These are phyloP conservation scores for Flabesymbios commensalis DNA, from an alignment of 2,888 invertebrate species.

Conservation along the genomic window DNA sequence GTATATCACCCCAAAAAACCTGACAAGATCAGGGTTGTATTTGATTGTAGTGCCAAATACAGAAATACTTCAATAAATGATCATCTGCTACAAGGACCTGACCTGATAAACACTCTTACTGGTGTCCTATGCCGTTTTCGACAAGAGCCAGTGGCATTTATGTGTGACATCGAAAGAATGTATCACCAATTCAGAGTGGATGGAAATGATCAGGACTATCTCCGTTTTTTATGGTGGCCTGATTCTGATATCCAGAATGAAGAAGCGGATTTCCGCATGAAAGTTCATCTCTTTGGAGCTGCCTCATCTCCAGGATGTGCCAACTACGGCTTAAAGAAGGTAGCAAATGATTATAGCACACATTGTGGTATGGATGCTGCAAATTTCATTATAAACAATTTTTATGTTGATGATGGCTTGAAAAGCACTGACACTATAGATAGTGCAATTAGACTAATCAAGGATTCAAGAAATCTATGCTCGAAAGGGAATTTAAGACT, in stretches of 20 bases:
- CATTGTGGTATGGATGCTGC: constrained; percentile 14
- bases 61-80: constrained; percentile 4
- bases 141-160: neutral
- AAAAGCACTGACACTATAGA: constrained; percentile 1
- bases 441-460: constrained; percentile 5
- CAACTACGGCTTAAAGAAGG: constrained; percentile 10
- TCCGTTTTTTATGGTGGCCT: constrained; percentile 5
- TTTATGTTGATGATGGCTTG: constrained; percentile 34
- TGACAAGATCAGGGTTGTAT: constrained; percentile 8
- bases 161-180: constrained; percentile 11
- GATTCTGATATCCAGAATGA: neutral
- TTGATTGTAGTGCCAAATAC: constrained; percentile 12
- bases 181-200: constrained; percentile 4
- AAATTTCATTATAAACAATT: constrained; percentile 18
- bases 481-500: constrained; percentile 2
- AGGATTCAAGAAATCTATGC: constrained; percentile 3
- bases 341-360: neutral
- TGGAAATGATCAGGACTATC: neutral
- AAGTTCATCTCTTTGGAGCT: constrained; percentile 14
- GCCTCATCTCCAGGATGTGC: constrained; percentile 10
- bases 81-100: constrained; percentile 8
- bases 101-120: constrained; percentile 8
- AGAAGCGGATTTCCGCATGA: constrained; percentile 3
- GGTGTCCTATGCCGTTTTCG: constrained; percentile 1
- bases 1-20: constrained; percentile 12